Evolutionary conservation across 2,888 invertebrate genomes (phyloP), one percentile per base, ranked within the genome.

Genomic region (Glomeris marginata): DNA sequence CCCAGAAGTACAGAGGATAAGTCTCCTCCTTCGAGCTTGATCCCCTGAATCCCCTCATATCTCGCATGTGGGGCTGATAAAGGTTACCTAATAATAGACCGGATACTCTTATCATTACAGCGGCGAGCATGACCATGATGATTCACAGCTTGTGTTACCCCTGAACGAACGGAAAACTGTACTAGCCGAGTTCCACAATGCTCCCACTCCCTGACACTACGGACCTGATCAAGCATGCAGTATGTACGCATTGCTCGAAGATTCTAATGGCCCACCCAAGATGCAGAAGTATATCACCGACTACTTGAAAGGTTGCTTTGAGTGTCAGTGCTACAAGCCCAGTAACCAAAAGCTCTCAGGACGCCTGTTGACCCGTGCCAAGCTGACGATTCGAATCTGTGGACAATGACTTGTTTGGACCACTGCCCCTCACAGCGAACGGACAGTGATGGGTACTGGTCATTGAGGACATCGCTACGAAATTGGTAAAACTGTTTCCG

Each of bases 161-260:
- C 11, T 5, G 1, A 11, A 13, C 2, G 16, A 47, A n/a, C 18
- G 45, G 28, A 38, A 33, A 1, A 52, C 55, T 10, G 33, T 56
- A 1, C 11, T 57, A 1, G 33, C 18, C n/a, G n/a, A 37, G 16
- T 48, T 50, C 16, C 56, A 57, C 34, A 45, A 51, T 36, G 52
- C 43, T 22, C 33, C 47, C 22, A 42, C 47, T 8, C 20, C 51
- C 21, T 49, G 54, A 11, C 54, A 52, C 28, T 47, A 47, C 22
- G 55, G 53, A 8, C 43, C 15, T 11, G 44, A n/a, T n/a, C n/a
- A n/a, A n/a, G 47, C 35, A 45, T 38, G 20, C 52, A 49, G 5
- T 52, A 38, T 20, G 10, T 52, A 1, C 36, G 34, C 44, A 48
- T 52, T 16, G 28, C 28, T 3, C 15, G 6, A 16, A n/a, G 45